Evolutionary conservation across 2,888 invertebrate genomes (phyloP).

Genomic region (Chrysolina haemoptera): DNA sequence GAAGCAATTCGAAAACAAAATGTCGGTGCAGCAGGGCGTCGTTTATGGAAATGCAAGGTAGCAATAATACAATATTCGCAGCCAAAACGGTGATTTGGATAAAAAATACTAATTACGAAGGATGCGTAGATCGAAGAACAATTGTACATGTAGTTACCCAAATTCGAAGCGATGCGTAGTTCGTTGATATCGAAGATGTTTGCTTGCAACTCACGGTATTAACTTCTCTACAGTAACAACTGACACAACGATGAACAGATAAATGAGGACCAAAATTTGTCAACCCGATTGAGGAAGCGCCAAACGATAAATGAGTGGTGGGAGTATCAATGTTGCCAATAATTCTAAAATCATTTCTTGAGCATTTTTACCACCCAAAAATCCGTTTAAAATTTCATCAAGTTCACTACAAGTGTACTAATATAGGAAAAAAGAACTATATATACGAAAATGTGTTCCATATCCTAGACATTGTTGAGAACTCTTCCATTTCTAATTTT

Average conservation of each 20-base stretch:
- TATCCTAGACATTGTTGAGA: too few species aligned
- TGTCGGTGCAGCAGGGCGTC: slow-evolving; percentile 66
- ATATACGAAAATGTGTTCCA: neutral
- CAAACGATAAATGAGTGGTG: neutral
- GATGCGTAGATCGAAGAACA: slow-evolving; percentile 67
- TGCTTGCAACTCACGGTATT: neutral
- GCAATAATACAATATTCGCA: slow-evolving; percentile 67
- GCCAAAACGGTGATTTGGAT: slow-evolving; percentile 67
- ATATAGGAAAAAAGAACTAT: neutral
- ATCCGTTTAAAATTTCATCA: too few species aligned
- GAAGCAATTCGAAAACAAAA: slow-evolving; percentile 61
- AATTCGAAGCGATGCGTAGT: slow-evolving; percentile 63
- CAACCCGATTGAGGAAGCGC: neutral
- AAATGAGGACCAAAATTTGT: neutral
- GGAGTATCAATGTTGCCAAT: slow-evolving; percentile 8
- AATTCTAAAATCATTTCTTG: neutral
- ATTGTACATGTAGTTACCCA: slow-evolving; percentile 69
- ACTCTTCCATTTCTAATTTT: too few species aligned
- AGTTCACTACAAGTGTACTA: neutral
- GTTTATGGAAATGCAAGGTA: slow-evolving; percentile 54
- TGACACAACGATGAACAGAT: neutral
- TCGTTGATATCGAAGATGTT: slow-evolving; percentile 44
- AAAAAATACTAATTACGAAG: slow-evolving; percentile 65
- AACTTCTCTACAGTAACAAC: neutral
- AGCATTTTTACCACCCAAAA: neutral